Conservation (phyloP, 2,113 vertebrate genomes). For the Dasyprocta punctata region DNA sequence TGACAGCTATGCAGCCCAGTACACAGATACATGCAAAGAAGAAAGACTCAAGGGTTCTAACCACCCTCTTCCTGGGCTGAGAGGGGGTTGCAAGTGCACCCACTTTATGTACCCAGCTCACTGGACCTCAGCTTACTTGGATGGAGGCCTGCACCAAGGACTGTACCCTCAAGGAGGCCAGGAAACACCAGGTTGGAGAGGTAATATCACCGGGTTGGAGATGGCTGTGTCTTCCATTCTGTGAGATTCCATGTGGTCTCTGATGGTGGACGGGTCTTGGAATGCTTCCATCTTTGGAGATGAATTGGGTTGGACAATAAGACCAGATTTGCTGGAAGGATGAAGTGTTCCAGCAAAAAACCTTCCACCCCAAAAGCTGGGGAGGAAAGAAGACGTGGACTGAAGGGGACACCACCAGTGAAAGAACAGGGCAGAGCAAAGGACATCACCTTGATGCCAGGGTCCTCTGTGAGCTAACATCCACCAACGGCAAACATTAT, state of each 20-base stretch:
- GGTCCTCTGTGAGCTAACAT: fast-evolving
- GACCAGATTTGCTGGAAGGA: too few relatives aligned
- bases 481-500: neutral
- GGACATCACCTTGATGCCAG: neutral
- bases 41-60: neutral
- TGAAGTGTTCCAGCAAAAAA: too few relatives aligned
- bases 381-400: neutral
- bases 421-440: neutral
- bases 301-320: neutral
- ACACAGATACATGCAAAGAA: neutral
- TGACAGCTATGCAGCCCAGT: neutral
- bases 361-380: neutral
- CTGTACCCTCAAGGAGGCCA: neutral
- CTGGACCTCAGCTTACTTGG: neutral
- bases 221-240: constrained; percentile 6
- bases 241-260: constrained; percentile 8
- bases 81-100: too few relatives aligned
- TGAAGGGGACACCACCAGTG: neutral
- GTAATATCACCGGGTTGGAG: too few relatives aligned
- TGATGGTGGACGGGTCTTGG: neutral
- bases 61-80: neutral
- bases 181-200: neutral
- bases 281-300: neutral
- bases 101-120: neutral
- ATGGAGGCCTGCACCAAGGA: neutral